These are phyloP conservation scores for Hoplodrina ambigua DNA, from an alignment of 2,888 invertebrate genomes.

Conservation along the genomic window DNA sequence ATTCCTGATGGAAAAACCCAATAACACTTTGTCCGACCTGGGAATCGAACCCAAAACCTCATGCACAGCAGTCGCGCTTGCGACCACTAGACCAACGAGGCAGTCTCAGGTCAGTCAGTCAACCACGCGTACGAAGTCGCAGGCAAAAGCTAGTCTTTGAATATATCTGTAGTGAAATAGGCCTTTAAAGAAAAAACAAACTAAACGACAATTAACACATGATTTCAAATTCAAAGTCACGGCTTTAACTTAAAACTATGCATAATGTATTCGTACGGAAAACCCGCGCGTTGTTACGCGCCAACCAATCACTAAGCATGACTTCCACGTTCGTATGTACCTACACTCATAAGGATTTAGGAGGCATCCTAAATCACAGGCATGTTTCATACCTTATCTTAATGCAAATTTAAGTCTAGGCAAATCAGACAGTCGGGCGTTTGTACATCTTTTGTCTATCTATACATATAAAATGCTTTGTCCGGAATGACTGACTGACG, in stretches of 20 bases:
- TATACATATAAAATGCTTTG: neutral
- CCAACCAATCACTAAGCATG: conserved; percentile 22
- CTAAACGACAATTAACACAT: conserved; percentile 35
- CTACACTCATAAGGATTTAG: conserved; percentile 44
- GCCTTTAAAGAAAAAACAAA: conserved; percentile 22
- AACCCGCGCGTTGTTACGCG: conserved; percentile 34
- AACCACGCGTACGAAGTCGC: no score
- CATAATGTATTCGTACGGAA: conserved; percentile 49
- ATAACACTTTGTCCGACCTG: no score
- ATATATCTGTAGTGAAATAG: no score
- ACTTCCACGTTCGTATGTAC: conserved; percentile 34
- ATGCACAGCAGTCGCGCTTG: no score
- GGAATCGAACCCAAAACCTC: no score
- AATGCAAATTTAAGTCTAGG: conserved; percentile 44
- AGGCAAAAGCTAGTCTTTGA: no score
- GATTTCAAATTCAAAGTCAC: conserved; percentile 41
- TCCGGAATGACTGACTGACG: no score
- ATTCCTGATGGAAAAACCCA: no score
- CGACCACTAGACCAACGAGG: no score
- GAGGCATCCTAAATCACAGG: conserved; percentile 10
- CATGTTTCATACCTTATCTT: conserved; percentile 45
- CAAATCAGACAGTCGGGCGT: conserved; percentile 32
- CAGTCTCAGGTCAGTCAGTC: no score
- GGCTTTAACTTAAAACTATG: conserved; percentile 23
- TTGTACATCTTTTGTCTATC: conserved; percentile 18